Conservation (phyloP, 2,113 vertebrate genomes). For the Myrmecophaga tridactyla region DNA sequence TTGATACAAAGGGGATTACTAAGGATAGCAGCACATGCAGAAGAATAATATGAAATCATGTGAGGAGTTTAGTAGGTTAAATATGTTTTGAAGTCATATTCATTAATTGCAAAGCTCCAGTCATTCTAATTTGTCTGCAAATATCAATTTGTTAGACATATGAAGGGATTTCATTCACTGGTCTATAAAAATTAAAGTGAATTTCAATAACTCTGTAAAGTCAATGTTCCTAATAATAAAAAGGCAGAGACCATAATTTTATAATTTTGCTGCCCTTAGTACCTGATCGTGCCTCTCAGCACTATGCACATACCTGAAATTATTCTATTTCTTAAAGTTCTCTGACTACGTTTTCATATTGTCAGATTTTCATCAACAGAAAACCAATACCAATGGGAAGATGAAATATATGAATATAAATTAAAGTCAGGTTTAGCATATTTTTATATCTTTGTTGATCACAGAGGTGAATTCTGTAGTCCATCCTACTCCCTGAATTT, state of each 20-base stretch:
- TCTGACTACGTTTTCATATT: constrained; percentile 7
- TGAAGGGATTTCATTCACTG: not conserved
- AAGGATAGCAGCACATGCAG: not conserved
- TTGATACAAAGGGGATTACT: not conserved
- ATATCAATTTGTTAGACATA: not conserved
- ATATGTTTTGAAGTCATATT: not conserved
- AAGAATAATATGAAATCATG: not conserved
- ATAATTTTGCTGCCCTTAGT: not conserved
- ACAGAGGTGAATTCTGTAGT: not conserved
- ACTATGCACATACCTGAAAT: not conserved
- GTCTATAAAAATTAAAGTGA: not conserved
- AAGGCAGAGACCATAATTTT: not conserved
- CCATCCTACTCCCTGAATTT: not conserved
- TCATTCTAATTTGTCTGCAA: not conserved
- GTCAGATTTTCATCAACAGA: not conserved
- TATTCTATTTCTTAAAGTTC: not conserved
- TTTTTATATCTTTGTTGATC: not conserved
- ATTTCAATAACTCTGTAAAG: not conserved
- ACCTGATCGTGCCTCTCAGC: not conserved
- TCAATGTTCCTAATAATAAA: not conserved
- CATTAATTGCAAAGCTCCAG: not conserved
- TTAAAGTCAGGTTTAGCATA: not conserved
- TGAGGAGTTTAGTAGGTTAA: not conserved
- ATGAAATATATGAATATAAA: not conserved
- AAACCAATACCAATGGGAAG: not conserved